Conservation (phyloP, 2,888 invertebrate genomes). For the Melitaea athalia region DNA sequence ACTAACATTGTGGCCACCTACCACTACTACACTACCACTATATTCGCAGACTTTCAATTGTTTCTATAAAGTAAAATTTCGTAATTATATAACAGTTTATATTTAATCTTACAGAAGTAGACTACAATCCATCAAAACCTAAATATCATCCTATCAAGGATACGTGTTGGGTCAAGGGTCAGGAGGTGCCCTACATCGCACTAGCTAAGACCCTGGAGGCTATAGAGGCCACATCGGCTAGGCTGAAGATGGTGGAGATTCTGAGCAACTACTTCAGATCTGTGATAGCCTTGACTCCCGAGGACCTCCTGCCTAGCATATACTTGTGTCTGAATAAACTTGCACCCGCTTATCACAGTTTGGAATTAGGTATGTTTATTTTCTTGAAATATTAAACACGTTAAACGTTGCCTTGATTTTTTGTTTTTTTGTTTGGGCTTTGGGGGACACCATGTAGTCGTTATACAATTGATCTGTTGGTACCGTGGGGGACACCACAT, state of each 20-base stretch:
- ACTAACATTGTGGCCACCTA: too few species aligned
- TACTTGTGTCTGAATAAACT: conserved; percentile 98
- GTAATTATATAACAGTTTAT: background rate
- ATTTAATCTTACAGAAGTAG: conserved; percentile 44
- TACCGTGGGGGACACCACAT: too few species aligned
- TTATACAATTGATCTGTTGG: too few species aligned
- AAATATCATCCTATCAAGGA: conserved; percentile 92
- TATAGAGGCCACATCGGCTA: conserved; percentile 92
- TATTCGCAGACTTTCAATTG: too few species aligned
- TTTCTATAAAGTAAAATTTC: too few species aligned
- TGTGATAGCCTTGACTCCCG: conserved; percentile 92
- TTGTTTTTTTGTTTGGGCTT: too few species aligned
- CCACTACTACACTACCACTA: too few species aligned
- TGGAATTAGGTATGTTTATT: conserved; percentile 53
- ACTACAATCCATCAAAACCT: conserved; percentile 86
- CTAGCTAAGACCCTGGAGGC: conserved; percentile 93
- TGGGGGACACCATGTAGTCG: too few species aligned
- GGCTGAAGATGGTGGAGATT: conserved; percentile 95
- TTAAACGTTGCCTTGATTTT: too few species aligned
- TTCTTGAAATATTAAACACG: too few species aligned
- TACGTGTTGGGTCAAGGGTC: conserved; percentile 89
- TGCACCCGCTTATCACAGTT: conserved; percentile 94
- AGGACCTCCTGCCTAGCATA: conserved; percentile 94
- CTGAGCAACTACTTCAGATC: conserved; percentile 94
- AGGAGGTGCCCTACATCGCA: conserved; percentile 95